Percentiles rank a stretch among this genome's conserved stretches.
phyloP scores from a whole-genome alignment of 2,888 invertebrate genomes.

The Ecliptopera silaceata region DNA sequence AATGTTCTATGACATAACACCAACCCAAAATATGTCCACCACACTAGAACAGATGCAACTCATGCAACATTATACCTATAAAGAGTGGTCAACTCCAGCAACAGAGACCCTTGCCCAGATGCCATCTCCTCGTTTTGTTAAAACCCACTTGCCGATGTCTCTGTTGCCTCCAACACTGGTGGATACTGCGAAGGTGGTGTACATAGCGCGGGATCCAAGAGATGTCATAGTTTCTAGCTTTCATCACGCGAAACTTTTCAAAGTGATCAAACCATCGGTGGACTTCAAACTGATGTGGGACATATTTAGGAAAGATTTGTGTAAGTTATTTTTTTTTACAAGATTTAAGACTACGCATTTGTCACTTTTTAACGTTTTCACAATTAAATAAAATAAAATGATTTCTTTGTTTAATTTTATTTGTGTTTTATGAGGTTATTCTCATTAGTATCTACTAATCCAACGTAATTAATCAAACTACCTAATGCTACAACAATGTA shows the following conservation, averaged over 20 bases:
- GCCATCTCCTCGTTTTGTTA: constrained; percentile 55
- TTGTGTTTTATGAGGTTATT: too few relatives aligned
- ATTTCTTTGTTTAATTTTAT: too few relatives aligned
- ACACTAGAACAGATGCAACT: neutral
- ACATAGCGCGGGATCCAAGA: constrained; percentile 91
- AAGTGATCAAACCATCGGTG: constrained; percentile 76
- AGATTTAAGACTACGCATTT: neutral
- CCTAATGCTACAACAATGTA: too few relatives aligned
- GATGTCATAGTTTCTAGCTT: constrained; percentile 91
- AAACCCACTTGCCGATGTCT: constrained; percentile 87
- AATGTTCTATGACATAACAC: constrained; percentile 14
- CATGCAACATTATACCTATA: too few relatives aligned
- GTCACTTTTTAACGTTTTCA: too few relatives aligned
- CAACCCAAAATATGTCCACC: neutral
- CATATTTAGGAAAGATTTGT: constrained; percentile 82
- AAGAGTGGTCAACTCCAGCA: constrained; percentile 18
- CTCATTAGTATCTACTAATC: too few relatives aligned
- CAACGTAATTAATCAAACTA: too few relatives aligned
- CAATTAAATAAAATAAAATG: too few relatives aligned
- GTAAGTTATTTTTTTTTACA: constrained; percentile 61
- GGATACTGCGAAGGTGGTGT: constrained; percentile 83
- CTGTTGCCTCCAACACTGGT: constrained; percentile 84
- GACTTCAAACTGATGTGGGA: constrained; percentile 85
- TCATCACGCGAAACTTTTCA: constrained; percentile 83
- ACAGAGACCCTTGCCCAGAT: constrained; percentile 26